Evolutionary conservation across 2,888 invertebrate species (phyloP), one percentile per base, ranked within the genome.

Genomic region (Diarsia rubi): DNA sequence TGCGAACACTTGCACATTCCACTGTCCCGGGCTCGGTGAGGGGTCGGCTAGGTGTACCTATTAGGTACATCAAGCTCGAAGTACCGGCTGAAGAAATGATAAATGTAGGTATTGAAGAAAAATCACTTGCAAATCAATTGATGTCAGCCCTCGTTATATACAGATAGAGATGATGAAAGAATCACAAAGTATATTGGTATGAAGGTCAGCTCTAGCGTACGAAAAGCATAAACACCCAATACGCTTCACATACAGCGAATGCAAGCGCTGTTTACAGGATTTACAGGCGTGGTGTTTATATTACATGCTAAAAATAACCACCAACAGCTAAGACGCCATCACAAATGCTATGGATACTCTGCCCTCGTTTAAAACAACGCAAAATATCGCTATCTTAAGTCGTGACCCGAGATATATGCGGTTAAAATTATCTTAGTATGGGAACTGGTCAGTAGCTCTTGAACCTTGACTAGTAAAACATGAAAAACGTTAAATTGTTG

Each of bases 401-500:
- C 78, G 37, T 83, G 92, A 92, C 93, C 93, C 83, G 69, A 83
- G 86, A 82, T 81, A 88, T 69, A 57, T 45, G 68, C 76, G 75
- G 82, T 69, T 54, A 75, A 85, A 85, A 77, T 79, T 87, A 88
- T 89, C 88, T 70, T 49, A 68, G 42, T 76, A 75, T 75, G 73
- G 69, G 16, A 49, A 52, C 45, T 62, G 62, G 63, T 84, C 90
- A 94, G 93, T 94, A 78, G 76, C 88, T 90, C 87, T 90, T 92
- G 88, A 91, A 91, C 83, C 76, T 90, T 92, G 86, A 16, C 4
- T 9, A 73, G 47, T 82, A 74, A 70, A 92, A 90, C 89, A 95
- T 95, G 94, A 92, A 90, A 84, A 92, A 90, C 89, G 94, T 95
- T 94, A 92, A 90, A 83, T 79, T 91, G 73, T 64, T 94, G 88